phyloP scores from a whole-genome alignment of 2,888 invertebrate genomes.

The Dione vanillae region DNA sequence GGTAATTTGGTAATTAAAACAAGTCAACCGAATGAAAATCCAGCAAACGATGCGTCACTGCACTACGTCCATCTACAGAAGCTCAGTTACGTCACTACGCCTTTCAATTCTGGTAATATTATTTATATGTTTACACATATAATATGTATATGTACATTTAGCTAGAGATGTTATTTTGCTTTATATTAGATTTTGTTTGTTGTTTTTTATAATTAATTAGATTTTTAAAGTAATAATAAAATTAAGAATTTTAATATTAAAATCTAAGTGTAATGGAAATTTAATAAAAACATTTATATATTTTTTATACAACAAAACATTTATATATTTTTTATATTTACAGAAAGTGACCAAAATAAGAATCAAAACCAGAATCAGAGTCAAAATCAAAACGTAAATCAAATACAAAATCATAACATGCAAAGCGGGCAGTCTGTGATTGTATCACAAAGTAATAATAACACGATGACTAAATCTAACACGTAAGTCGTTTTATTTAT shows the following conservation, averaged over 20 bases:
- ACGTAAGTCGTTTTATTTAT: slow-evolving; percentile 59
- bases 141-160: not conserved
- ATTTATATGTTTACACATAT: not conserved
- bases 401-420: slow-evolving; percentile 49
- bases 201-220: too few species aligned
- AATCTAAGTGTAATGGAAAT: too few species aligned
- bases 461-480: slow-evolving; percentile 61
- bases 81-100: slow-evolving; percentile 62
- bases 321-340: slow-evolving; percentile 38
- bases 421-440: slow-evolving; percentile 74
- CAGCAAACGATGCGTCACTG: slow-evolving; percentile 52
- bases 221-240: too few species aligned
- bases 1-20: slow-evolving; percentile 78
- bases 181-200: too few species aligned
- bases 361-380: slow-evolving; percentile 37
- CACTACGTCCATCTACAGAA: slow-evolving; percentile 78
- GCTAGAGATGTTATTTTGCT: too few species aligned
- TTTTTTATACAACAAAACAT: not conserved
- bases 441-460: slow-evolving; percentile 76
- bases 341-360: slow-evolving; percentile 63
- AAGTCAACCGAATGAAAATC: slow-evolving; percentile 63
- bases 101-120: slow-evolving; percentile 67
- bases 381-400: slow-evolving; percentile 24
- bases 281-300: not conserved
- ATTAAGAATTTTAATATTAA: too few species aligned